phyloP scores from a whole-genome alignment of 1,140 invertebrate species.

The Drosophila lacteicornis region DNA sequence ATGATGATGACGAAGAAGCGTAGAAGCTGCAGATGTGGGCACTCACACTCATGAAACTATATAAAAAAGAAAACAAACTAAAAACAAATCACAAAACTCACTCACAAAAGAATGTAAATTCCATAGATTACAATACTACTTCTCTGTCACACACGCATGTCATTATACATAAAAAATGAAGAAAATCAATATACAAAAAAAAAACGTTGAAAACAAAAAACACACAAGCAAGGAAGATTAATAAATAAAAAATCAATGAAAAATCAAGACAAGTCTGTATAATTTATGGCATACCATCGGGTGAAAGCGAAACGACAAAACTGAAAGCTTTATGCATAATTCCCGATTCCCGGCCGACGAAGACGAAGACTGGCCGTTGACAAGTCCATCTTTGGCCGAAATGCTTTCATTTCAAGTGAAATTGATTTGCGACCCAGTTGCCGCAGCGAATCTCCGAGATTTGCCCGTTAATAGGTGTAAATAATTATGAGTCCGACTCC shows the following conservation, averaged over 20 bases:
- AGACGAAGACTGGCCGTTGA: slow-evolving; percentile 52
- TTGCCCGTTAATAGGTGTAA: slow-evolving; percentile 71
- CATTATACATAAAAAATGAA: slow-evolving; percentile 78
- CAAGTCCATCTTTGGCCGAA: slow-evolving; percentile 68
- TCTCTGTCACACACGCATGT: slow-evolving; percentile 84
- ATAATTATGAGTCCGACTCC: slow-evolving; percentile 65
- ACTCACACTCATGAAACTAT: slow-evolving; percentile 46
- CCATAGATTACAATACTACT: slow-evolving; percentile 60
- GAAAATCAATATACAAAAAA: slow-evolving; percentile 74
- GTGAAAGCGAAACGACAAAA: slow-evolving; percentile 70
- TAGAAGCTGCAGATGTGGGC: slow-evolving; percentile 76
- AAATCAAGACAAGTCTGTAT: slow-evolving; percentile 67
- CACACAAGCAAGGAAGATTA: slow-evolving; percentile 73
- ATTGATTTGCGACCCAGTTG: slow-evolving; percentile 81
- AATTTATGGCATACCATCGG: slow-evolving; percentile 56
- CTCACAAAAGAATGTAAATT: slow-evolving; percentile 79
- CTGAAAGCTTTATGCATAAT: slow-evolving; percentile 67
- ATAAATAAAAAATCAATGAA: slow-evolving; percentile 83
- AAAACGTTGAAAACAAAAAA: slow-evolving; percentile 48
- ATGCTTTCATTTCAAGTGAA: slow-evolving; percentile 81
- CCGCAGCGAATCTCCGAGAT: slow-evolving; percentile 67
- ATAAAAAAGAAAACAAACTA: slow-evolving; percentile 23
- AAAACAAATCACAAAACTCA: slow-evolving; percentile 54
- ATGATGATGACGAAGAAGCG: slow-evolving; percentile 57
- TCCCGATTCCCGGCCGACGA: slow-evolving; percentile 22